Base-by-base conservation (phyloP, 2,113 vertebrate species). In the Ascaphus truei region DNA sequence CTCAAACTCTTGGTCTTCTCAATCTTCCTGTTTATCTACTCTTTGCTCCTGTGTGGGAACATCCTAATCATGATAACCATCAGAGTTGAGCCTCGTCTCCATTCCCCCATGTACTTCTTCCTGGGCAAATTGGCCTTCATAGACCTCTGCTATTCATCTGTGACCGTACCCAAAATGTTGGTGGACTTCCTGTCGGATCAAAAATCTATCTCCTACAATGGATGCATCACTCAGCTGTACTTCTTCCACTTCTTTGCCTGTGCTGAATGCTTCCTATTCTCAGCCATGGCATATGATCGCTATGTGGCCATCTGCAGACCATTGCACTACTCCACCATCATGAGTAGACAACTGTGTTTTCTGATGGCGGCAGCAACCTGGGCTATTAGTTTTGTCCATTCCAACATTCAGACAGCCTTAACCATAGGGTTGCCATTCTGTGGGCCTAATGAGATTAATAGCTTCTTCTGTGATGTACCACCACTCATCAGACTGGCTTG, bases 241-340 rank as follows among this genome's bases (percentile, higher is more conserved):
- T 80, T 75, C 8, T 85, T 85, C 63, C 79, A 84, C 53, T 84
- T 84, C 48, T 51, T 85, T 62, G 82, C 80, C 47, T 81, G 82
- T 56, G 80, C 80, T 1, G 82, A 85, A 63, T 84, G 80, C 9
- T 84, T 83, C 52, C 74, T 84, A 20, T 83, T 83, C 12, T 82
- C 82, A 0, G 75, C 80, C 2, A 84, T 83, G 81, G 84, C 79
- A 25, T 84, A 83, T 22, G 82, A 85, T 57, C 65, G 66, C 6
- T 85, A 82, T 62, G 63, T 84, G 55, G 80, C 82, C 22, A 85
- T 83, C 37, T 84, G 80, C 57, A 81, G 80, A 37, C 81, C 84
- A 23, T 48, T 84, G 23, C 75, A 71, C 47, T 83, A 84, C 3
- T 68, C 72, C n/a, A 75, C 71, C 37, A 74, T 82, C 41, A 84